These are phyloP conservation scores for honey bee (Apis mellifera) DNA, from an alignment of 1,140 invertebrate species.

Conservation along the genomic window Amel_HAv3.1 CM009936.2:15088501-15089000, in stretches of 20 bases:
- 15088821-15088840: too few species aligned
- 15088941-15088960: not conserved
- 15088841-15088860: not conserved
- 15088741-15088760: conserved; percentile 56
- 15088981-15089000: conserved; percentile 29
- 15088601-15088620: conserved; percentile 22
- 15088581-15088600: not conserved
- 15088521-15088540: too few species aligned
- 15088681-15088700: conserved; percentile 53
- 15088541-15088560: not conserved
- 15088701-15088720: conserved; percentile 61
- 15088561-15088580: not conserved
- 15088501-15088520: too few species aligned
- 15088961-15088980: not conserved
- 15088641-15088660: conserved; percentile 52
- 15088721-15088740: conserved; percentile 67
- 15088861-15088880: too few species aligned
- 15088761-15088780: conserved; percentile 37
- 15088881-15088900: too few species aligned
- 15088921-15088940: not conserved
- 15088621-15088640: conserved; percentile 42
- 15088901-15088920: not conserved
- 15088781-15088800: conserved; percentile 21
- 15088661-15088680: conserved; percentile 70
- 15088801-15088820: not conserved